Evolutionary conservation across 1,140 invertebrate species (phyloP).

Genomic region (Cylas formicarius): DNA sequence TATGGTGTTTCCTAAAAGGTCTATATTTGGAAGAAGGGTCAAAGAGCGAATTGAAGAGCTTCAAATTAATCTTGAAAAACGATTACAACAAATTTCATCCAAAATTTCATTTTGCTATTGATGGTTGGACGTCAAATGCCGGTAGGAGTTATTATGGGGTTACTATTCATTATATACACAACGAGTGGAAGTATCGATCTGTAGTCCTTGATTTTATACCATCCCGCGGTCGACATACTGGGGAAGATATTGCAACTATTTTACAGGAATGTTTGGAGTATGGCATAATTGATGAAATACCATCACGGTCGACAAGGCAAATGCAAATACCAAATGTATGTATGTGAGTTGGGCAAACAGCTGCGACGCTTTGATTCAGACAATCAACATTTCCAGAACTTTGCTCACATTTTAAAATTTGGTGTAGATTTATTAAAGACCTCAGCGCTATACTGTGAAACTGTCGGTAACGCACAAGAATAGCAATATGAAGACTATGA

Average conservation of each 20-base stretch:
- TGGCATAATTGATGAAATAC: constrained; percentile 27
- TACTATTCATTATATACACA: no score
- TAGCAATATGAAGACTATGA: constrained; percentile 21
- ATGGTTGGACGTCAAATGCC: no score
- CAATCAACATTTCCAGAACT: constrained; percentile 11
- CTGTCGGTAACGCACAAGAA: constrained; percentile 9
- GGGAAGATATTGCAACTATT: no score
- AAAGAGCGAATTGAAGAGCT: no score
- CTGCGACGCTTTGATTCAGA: constrained; percentile 11
- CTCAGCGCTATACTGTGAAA: constrained; percentile 1
- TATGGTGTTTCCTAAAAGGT: no score
- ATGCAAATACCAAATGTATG: constrained; percentile 20
- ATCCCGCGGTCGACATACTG: constrained; percentile 33
- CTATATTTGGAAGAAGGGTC: no score
- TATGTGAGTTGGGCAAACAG: constrained; percentile 7
- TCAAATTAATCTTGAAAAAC: no score
- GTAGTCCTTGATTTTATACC: constrained; percentile 37
- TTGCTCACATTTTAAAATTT: constrained; percentile 13
- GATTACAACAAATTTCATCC: no score
- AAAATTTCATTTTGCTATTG: no score
- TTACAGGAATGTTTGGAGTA: constrained; percentile 30
- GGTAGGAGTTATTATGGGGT: no score
- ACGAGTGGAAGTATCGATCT: constrained; percentile 32
- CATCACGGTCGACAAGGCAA: constrained; percentile 30
- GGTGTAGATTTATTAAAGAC: constrained; percentile 1